phyloP scores from a whole-genome alignment of 2,797 vertebrate genomes.

The Amazona finschi region DNA sequence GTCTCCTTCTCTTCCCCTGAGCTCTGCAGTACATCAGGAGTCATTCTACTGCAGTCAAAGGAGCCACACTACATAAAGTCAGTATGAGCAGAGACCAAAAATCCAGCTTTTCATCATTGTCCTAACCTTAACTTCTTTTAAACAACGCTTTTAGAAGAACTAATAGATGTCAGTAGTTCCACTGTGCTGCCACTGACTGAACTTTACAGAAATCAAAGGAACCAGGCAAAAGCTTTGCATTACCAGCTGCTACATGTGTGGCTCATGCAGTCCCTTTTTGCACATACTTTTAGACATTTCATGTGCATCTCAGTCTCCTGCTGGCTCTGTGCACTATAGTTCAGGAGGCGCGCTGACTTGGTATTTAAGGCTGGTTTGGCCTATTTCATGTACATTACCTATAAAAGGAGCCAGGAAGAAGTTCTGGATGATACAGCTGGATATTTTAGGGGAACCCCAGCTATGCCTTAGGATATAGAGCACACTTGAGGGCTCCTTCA shows the following conservation, averaged over 20 bases:
- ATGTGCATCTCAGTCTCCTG: background rate
- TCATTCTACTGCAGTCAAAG: background rate
- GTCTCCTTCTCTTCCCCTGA: background rate
- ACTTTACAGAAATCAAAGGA: background rate
- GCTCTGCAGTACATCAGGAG: background rate
- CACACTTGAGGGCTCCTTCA: background rate
- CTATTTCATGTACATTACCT: background rate
- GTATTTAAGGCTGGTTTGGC: background rate
- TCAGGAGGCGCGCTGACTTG: rapidly evolving
- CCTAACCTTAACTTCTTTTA: background rate
- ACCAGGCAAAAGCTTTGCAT: background rate
- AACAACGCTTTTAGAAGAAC: background rate
- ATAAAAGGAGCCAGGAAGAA: background rate
- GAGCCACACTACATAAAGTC: background rate
- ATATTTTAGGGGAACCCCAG: background rate
- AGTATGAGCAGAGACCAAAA: background rate
- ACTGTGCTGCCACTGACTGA: background rate
- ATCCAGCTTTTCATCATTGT: background rate
- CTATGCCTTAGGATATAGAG: background rate
- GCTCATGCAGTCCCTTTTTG: background rate
- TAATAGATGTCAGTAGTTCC: background rate
- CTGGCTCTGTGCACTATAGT: background rate
- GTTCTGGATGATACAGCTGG: too few species aligned
- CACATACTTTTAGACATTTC: background rate
- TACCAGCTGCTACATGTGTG: background rate